Evolutionary conservation across 2,113 vertebrate genomes (phyloP), one percentile per base, ranked within the genome.

Genomic region (Peromyscus californicus): DNA sequence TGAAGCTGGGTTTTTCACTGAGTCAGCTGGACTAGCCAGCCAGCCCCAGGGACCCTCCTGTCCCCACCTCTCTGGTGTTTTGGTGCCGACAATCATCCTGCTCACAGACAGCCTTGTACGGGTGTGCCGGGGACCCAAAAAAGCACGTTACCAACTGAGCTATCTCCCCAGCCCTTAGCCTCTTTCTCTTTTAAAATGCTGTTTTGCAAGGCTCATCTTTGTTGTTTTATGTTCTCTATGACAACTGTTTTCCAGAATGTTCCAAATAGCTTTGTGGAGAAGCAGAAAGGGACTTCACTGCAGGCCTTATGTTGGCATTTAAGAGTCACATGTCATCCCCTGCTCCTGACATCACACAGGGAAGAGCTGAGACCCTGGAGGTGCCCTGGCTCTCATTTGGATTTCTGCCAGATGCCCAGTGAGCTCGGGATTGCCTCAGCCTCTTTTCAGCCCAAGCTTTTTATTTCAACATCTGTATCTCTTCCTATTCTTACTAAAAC

Each of bases 221-320:
- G 0, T 0, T 21, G 74, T 42, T 75, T 42, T 10, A 0, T 2
- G 0, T 54, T 75, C 70, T 87, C 26, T 1, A 1, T 8, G 21
- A 42, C 29, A 36, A 39, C 33, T 22, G 16, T 72, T 86, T 91
- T 65, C 67, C 2, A 16, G 19, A 87, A 65, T 31, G 70, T 63
- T 83, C 36, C 48, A 45, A 85, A 61, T 13, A 65, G 72, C 65
- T 83, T 69, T 16, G 5, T 0, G 13, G 79, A 92, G 19, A 29
- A 78, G 78, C 39, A 51, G 42, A 80, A 95, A 94, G 31, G 2
- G 42, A 85, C 54, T 39, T 74, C 24, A 57, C 45, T 74, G 26
- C 4, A 65, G 57, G 51, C 75, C 51, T 86, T 54, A 78, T 10
- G 63, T 36, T 45, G 78, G 33, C 65, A 59, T 76, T 93, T 51